Percentiles rank a stretch among this genome's conserved stretches.
Evolutionary conservation across 2,888 invertebrate species (phyloP).

Genomic region (Pammene aurita): DNA sequence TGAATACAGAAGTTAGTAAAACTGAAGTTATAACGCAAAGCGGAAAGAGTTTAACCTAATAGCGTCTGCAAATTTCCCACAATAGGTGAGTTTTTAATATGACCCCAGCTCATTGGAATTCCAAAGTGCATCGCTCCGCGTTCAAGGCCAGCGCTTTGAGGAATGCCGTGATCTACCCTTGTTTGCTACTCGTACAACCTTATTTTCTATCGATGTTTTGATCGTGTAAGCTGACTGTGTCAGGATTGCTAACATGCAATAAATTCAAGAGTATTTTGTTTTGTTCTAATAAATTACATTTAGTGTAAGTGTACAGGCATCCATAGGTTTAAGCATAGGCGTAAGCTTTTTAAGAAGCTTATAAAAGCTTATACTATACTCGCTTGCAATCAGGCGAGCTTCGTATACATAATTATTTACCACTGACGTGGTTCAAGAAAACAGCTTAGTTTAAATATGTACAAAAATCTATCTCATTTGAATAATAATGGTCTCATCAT

Average conservation of each 20-base stretch:
- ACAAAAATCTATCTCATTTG: too few species aligned
- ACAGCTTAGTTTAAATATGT: too few species aligned
- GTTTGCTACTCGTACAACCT: not conserved
- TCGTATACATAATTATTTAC: too few species aligned
- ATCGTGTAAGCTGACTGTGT: not conserved
- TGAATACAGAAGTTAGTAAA: too few species aligned
- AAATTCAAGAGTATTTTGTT: not conserved
- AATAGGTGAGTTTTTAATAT: constrained; percentile 29
- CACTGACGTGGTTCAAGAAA: too few species aligned
- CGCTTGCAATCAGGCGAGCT: too few species aligned
- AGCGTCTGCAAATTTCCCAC: constrained; percentile 19
- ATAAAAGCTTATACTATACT: too few species aligned
- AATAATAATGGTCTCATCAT: too few species aligned
- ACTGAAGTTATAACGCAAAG: constrained; percentile 44
- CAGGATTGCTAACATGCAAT: not conserved
- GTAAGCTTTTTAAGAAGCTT: too few species aligned
- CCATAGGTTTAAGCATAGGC: too few species aligned
- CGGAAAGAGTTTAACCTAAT: constrained; percentile 12
- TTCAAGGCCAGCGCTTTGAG: constrained; percentile 34
- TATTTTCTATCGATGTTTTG: not conserved
- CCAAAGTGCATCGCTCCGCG: constrained; percentile 26
- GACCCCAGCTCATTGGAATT: constrained; percentile 27
- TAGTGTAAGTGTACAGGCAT: too few species aligned
- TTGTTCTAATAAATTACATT: too few species aligned
- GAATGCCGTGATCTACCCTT: constrained; percentile 10